A percentile compares a stretch with the other conserved stretches of the same genome.
These are phyloP conservation scores for Tupaia chinensis DNA, from an alignment of 2,113 vertebrate genomes.

Conservation along the genomic window DNA sequence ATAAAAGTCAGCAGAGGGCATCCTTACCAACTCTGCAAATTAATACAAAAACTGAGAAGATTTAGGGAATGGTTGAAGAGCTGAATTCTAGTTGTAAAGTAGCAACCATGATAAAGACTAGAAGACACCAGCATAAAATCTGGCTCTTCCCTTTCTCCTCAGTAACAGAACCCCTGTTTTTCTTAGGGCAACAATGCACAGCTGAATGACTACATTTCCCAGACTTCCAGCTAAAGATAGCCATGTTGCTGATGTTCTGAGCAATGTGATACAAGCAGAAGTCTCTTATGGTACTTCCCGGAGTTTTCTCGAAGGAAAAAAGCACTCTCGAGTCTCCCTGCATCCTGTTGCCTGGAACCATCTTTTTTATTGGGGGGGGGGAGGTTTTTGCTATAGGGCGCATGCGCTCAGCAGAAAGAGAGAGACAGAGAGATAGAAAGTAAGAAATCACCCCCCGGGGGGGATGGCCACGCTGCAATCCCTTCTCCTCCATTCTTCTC, in stretches of 20 bases:
- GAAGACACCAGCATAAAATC: not conserved
- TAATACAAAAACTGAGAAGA: not conserved
- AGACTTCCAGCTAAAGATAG: not conserved
- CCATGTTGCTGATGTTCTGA: not conserved
- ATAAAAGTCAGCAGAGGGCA: not conserved
- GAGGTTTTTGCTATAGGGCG: too few species aligned
- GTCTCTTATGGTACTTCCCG: accelerated
- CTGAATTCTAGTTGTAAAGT: not conserved
- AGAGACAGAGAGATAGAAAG: too few species aligned
- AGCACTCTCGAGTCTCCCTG: not conserved
- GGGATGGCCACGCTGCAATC: too few species aligned
- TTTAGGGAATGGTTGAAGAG: not conserved
- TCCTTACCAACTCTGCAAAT: not conserved
- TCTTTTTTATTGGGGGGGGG: too few species aligned
- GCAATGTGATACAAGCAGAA: not conserved
- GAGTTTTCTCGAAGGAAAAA: not conserved
- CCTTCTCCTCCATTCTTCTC: too few species aligned
- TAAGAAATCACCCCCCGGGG: too few species aligned
- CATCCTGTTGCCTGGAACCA: not conserved
- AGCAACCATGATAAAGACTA: not conserved
- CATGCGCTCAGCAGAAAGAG: too few species aligned
- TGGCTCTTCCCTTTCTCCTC: not conserved
- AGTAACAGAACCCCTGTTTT: not conserved
- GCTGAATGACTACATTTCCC: not conserved
- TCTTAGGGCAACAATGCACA: not conserved